Conservation (phyloP, 2,797 vertebrate species). For the Sebastes nivosus region DNA sequence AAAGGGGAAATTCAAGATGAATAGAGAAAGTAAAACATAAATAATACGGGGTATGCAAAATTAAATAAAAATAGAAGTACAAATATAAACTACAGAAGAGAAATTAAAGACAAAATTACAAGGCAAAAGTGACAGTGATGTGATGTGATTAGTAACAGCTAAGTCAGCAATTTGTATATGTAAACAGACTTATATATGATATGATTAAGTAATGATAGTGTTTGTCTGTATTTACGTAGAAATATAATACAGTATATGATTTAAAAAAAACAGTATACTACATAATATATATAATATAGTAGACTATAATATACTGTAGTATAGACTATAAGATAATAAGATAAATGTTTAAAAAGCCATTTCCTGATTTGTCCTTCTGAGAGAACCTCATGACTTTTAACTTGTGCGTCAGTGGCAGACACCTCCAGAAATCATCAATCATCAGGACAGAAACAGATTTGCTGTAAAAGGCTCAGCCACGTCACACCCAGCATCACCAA, state of each 20-base stretch:
- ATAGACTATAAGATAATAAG: neutral
- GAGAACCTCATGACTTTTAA: neutral
- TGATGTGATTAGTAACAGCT: neutral
- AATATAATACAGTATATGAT: neutral
- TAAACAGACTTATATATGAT: neutral
- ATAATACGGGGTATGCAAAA: neutral
- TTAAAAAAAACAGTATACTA: neutral
- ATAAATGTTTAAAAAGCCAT: neutral
- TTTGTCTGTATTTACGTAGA: neutral
- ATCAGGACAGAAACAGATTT: slow-evolving; percentile 14
- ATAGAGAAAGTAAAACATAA: neutral
- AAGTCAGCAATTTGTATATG: neutral
- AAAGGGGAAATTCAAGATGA: neutral
- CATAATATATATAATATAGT: neutral
- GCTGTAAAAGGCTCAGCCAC: slow-evolving; percentile 19
- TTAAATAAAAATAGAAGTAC: neutral
- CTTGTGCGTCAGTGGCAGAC: neutral
- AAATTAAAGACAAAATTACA: neutral
- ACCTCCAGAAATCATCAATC: neutral
- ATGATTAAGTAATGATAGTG: neutral
- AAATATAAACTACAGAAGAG: neutral
- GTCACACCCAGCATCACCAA: slow-evolving; percentile 20
- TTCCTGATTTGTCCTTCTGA: neutral
- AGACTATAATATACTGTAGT: neutral
- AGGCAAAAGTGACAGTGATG: neutral